phyloP scores from a whole-genome alignment of 2,113 vertebrate species.

The Synodontis membranacea region DNA sequence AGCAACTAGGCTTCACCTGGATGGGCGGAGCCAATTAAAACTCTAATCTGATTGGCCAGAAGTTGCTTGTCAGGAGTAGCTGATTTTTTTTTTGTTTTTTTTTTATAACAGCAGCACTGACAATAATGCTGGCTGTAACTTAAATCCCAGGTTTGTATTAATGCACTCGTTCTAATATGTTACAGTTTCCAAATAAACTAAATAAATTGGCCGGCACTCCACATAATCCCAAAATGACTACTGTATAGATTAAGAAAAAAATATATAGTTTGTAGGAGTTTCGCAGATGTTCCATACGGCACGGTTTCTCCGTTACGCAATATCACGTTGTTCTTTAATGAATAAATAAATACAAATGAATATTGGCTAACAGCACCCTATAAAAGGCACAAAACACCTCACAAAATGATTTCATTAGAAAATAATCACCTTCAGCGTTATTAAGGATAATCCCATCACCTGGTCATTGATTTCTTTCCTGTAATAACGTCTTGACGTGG shows the following conservation, averaged over 20 bases:
- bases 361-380: too few relatives aligned
- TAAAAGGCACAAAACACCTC: neutral
- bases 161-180: neutral
- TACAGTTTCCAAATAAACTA: neutral
- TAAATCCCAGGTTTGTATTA: neutral
- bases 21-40: neutral
- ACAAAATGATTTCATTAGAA: neutral
- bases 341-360: too few relatives aligned
- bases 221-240: neutral
- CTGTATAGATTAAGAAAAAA: too few relatives aligned
- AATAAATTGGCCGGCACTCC: accelerated
- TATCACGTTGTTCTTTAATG: too few relatives aligned
- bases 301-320: too few relatives aligned
- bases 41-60: neutral
- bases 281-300: too few relatives aligned
- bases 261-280: neutral
- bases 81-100: too few relatives aligned
- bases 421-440: neutral
- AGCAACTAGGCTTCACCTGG: neutral
- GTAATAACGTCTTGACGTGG: neutral
- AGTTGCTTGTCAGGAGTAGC: neutral
- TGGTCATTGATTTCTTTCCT: neutral
- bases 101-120: neutral
- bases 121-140: neutral
- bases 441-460: neutral